Percentiles rank a stretch among this genome's conserved stretches.
These are phyloP conservation scores for Ditylenchus dipsaci DNA, from an alignment of 1,140 invertebrate species.

Conservation along the genomic window DNA sequence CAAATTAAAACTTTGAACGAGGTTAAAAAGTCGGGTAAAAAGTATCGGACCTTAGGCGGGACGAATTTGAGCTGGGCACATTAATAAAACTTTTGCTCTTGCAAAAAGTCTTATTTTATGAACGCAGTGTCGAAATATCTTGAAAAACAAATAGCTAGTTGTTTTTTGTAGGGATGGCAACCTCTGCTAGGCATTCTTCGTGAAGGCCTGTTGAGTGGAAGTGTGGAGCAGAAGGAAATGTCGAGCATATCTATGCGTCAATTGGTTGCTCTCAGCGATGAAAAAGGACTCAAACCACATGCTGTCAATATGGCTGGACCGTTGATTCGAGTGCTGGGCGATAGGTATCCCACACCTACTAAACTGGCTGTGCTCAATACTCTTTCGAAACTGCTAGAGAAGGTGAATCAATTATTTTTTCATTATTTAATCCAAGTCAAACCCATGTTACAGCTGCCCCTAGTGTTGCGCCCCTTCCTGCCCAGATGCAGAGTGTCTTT, in stretches of 20 bases:
- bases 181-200: conserved; percentile 88
- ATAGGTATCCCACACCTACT: conserved; percentile 83
- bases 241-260: conserved; percentile 88
- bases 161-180: conserved; percentile 74
- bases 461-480: conserved; percentile 90
- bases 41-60: too few relatives aligned
- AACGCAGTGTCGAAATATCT: too few relatives aligned
- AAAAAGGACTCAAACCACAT: conserved; percentile 75
- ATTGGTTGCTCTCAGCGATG: conserved; percentile 76
- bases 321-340: conserved; percentile 90
- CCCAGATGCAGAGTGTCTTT: conserved; percentile 97
- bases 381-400: conserved; percentile 79
- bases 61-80: too few relatives aligned
- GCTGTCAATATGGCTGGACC: conserved; percentile 95
- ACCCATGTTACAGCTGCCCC: conserved; percentile 68
- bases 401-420: conserved; percentile 64
- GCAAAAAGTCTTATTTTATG: too few relatives aligned
- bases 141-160: neutral
- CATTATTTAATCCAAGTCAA: too few relatives aligned
- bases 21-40: too few relatives aligned
- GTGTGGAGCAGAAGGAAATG: conserved; percentile 87
- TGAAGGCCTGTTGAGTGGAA: conserved; percentile 87
- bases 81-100: too few relatives aligned
- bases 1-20: too few relatives aligned
- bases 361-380: conserved; percentile 93